Evolutionary conservation across 2,113 vertebrate species (phyloP).

Genomic region (Formicarius rufipectus): DNA sequence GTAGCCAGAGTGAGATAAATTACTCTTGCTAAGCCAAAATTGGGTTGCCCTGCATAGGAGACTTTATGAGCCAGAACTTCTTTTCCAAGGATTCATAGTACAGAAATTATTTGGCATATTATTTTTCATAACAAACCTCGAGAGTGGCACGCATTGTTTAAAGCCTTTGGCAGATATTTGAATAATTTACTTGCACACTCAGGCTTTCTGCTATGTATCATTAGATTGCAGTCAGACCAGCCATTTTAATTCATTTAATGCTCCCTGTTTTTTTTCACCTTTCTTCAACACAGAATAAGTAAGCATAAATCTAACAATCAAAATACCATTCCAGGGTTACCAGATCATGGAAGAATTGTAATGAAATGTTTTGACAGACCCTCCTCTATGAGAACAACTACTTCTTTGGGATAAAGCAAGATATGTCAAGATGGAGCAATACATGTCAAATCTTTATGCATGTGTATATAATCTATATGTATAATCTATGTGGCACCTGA

Average conservation of each 20-base stretch:
- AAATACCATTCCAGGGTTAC: neutral
- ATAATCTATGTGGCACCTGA: neutral
- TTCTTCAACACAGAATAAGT: neutral
- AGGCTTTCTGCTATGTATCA: neutral
- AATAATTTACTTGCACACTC: neutral
- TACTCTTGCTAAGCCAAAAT: neutral
- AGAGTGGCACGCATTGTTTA: neutral
- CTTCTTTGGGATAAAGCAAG: neutral
- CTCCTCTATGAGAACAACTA: neutral
- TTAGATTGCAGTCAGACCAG: neutral
- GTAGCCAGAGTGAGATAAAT: neutral
- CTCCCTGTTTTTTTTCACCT: neutral
- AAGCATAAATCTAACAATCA: neutral
- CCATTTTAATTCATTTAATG: neutral
- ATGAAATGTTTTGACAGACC: neutral
- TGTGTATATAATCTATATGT: neutral
- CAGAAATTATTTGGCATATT: neutral
- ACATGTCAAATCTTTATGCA: neutral
- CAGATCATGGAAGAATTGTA: neutral
- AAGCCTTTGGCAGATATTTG: neutral
- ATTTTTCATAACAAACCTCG: neutral
- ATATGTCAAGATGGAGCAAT: fast-evolving
- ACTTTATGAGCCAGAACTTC: neutral
- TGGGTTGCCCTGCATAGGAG: neutral
- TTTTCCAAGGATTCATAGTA: neutral